These are phyloP conservation scores for Salvelinus sp. DNA, from an alignment of 2,113 vertebrate species.

Conservation along the genomic window DNA sequence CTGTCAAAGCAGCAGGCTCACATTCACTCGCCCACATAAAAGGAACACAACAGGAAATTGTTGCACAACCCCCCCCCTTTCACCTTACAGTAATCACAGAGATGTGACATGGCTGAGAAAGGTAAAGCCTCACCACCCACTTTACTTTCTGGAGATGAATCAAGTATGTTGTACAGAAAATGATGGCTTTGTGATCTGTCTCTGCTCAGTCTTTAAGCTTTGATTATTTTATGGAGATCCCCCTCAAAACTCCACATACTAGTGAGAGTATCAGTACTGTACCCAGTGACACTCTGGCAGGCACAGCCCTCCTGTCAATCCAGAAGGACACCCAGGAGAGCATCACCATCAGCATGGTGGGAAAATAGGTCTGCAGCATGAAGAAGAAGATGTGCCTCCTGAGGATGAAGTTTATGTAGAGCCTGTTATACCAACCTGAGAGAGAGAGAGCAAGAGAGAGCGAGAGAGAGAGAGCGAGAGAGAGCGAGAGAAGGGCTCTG, in stretches of 20 bases:
- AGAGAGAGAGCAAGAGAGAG: conserved; percentile 7
- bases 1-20: neutral
- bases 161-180: too few relatives aligned
- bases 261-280: conserved; percentile 37
- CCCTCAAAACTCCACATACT: too few relatives aligned
- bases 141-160: too few relatives aligned
- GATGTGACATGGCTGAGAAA: neutral
- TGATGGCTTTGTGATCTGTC: too few relatives aligned
- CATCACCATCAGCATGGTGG: conserved; percentile 93
- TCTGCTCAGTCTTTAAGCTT: too few relatives aligned
- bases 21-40: neutral
- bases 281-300: conserved; percentile 89
- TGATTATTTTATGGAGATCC: too few relatives aligned
- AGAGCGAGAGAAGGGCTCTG: neutral
- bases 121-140: too few relatives aligned
- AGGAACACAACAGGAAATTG: neutral
- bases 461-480: neutral
- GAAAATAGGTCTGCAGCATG: conserved; percentile 91
- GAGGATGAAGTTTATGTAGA: conserved; percentile 92
- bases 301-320: conserved; percentile 89
- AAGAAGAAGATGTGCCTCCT: conserved; percentile 94
- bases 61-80: neutral
- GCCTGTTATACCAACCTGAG: conserved; percentile 89
- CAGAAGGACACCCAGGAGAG: conserved; percentile 93
- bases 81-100: neutral